Base-by-base conservation (phyloP, 2,797 vertebrate genomes). In the Eospalax fontanierii region DNA sequence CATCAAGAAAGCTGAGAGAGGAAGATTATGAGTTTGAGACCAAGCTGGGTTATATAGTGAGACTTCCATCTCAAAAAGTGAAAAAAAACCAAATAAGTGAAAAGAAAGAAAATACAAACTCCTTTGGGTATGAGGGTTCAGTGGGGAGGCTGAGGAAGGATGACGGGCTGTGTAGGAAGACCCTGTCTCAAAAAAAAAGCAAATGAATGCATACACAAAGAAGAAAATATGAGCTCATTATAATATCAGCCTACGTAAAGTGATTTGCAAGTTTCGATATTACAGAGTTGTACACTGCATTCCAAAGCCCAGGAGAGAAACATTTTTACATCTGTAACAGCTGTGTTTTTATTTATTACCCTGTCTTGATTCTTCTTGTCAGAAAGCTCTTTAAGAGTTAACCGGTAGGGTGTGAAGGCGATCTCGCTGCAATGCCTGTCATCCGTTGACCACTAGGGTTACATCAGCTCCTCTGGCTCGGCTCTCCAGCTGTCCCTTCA, bases 291-390 rank as follows among this genome's bases (percentile, higher is more conserved):
- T 11, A n/a, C 1, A 65, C 46, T 90, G 35, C n/a, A 61, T 96
- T 96, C 38, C 59, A 81, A 94, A 93, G 35, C 40, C 70, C 92
- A 95, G 71, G 40, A 70, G 78, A 6, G 46, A 50, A 50, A 11
- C 38, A 68, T 90, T 92, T 91, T 87, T 19, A 81, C 30, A 87
- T 73, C 14, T 88, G 66, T 79, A 66, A n/a, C 84, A 79, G 75
- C 59, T 88, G 9, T 78, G 83, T 46, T 93, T 92, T 63, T 92
- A 91, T 79, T 46, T 95, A 91, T 89, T 90, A 82, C 15, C 28
- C 9, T 83, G n/a, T 71, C 57, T 35, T 75, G 63, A 74, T 35
- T 91, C 54, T 75, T 71, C n/a, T n/a, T n/a, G n/a, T n/a, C n/a
- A n/a, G n/a, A n/a, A n/a, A n/a, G n/a, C n/a, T n/a, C n/a, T n/a